Evolutionary conservation across 1,140 invertebrate species (phyloP).

Genomic region (Tyrophagus putrescentiae): DNA sequence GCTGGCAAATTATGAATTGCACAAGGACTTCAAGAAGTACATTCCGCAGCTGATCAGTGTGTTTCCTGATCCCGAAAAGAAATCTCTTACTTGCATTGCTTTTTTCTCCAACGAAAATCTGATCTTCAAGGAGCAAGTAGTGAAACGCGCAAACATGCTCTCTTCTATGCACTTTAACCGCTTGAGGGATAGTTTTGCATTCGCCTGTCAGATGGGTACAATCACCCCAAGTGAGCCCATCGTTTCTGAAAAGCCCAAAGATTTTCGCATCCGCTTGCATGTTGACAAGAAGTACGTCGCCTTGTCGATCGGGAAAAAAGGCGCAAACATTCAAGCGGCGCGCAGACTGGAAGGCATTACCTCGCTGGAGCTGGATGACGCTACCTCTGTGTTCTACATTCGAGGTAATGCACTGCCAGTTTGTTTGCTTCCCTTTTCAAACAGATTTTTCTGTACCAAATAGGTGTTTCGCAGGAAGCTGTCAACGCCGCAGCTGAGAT

Average conservation of each 20-base stretch:
- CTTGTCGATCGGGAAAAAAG: background rate
- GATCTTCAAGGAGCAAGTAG: background rate
- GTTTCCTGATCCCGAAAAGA: background rate
- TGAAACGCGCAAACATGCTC: background rate
- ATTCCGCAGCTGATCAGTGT: background rate
- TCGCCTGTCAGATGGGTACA: background rate
- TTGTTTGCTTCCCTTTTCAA: background rate
- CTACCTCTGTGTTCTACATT: background rate
- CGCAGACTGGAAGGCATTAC: conserved; percentile 1
- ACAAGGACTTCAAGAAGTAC: background rate
- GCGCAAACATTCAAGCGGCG: conserved; percentile 1
- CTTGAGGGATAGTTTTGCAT: background rate
- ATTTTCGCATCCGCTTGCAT: background rate
- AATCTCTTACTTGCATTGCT: conserved; percentile 2
- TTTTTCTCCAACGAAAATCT: background rate
- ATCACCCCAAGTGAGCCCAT: background rate
- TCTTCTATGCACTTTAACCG: background rate
- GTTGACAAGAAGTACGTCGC: background rate
- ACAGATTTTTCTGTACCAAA: background rate
- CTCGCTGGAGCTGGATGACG: background rate
- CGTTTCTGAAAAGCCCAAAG: background rate
- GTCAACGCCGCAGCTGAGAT: conserved; percentile 9
- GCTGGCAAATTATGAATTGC: background rate
- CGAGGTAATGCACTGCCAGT: background rate
- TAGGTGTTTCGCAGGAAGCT: background rate